A percentile compares a stretch with the other conserved stretches of the same genome.
Evolutionary conservation across 2,113 vertebrate species (phyloP).

Genomic region (Malurus melanocephalus): DNA sequence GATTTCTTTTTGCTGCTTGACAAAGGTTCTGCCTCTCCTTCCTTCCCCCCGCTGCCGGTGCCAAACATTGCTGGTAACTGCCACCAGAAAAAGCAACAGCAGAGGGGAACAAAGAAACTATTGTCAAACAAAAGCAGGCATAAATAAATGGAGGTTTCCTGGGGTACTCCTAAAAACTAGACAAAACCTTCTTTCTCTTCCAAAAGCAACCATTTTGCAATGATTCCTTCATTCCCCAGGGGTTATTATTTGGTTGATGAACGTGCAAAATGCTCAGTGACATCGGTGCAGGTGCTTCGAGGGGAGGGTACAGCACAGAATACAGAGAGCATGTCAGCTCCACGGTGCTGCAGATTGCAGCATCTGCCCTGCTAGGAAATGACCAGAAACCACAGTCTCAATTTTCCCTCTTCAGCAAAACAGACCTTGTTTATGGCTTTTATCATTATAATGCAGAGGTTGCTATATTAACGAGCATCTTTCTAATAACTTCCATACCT

Average conservation of each 20-base stretch:
- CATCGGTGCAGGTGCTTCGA: background rate
- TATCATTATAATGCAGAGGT: slow-evolving; percentile 5
- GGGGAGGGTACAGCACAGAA: background rate
- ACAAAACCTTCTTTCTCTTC: slow-evolving; percentile 56
- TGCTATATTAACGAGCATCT: background rate
- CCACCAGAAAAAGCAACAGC: slow-evolving; percentile 36
- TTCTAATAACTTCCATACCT: background rate
- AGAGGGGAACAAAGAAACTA: slow-evolving; percentile 59
- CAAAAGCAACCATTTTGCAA: slow-evolving; percentile 48
- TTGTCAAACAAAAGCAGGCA: slow-evolving; percentile 60
- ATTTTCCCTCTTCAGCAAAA: slow-evolving; percentile 2
- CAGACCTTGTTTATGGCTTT: slow-evolving; percentile 4
- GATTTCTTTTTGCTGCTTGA: slow-evolving; percentile 10
- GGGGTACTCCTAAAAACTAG: slow-evolving; percentile 44
- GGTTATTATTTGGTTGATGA: slow-evolving; percentile 38
- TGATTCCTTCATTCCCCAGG: slow-evolving; percentile 38
- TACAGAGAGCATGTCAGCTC: background rate
- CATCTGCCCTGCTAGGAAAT: slow-evolving; percentile 16
- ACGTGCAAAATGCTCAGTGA: slow-evolving; percentile 4
- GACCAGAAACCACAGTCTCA: background rate
- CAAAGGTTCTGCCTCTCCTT: slow-evolving; percentile 39
- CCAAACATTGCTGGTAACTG: slow-evolving; percentile 53
- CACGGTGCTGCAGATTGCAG: background rate
- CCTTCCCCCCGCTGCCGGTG: background rate
- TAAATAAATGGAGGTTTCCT: slow-evolving; percentile 59